Evolutionary conservation across 2,888 invertebrate species (phyloP).

Genomic region (Cyclophora punctaria): DNA sequence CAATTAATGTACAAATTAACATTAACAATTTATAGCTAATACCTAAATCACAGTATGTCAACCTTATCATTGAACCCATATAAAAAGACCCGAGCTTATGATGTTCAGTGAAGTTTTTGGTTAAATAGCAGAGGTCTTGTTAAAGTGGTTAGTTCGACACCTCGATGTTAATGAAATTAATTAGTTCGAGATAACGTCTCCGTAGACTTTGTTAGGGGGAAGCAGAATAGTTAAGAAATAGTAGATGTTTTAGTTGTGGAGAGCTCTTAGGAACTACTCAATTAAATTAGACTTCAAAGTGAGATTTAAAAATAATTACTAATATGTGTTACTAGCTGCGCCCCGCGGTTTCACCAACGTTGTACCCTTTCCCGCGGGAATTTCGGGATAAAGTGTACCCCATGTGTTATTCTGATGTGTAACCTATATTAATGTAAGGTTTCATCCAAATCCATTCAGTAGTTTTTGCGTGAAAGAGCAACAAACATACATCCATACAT

Average conservation of each 20-base stretch:
- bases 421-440: too few species aligned
- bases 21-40: constrained; percentile 36
- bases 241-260: background rate
- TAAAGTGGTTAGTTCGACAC: constrained; percentile 26
- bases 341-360: too few species aligned
- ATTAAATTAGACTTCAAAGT: too few species aligned
- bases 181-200: constrained; percentile 42
- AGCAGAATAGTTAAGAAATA: constrained; percentile 3
- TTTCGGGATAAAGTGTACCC: too few species aligned
- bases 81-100: constrained; percentile 17
- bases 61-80: constrained; percentile 34
- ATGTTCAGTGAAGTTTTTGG: constrained; percentile 8
- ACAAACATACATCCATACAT: too few species aligned
- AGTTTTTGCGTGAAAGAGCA: too few species aligned
- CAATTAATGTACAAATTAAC: constrained; percentile 27
- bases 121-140: constrained; percentile 16
- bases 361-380: too few species aligned
- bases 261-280: too few species aligned
- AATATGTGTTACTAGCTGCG: too few species aligned
- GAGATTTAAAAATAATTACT: too few species aligned
- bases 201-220: constrained; percentile 8
- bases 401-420: too few species aligned
- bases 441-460: too few species aligned
- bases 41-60: constrained; percentile 37
- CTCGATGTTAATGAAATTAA: constrained; percentile 47